Base-by-base conservation (phyloP, 2,797 vertebrate species). In the Sebastes minor region DNA sequence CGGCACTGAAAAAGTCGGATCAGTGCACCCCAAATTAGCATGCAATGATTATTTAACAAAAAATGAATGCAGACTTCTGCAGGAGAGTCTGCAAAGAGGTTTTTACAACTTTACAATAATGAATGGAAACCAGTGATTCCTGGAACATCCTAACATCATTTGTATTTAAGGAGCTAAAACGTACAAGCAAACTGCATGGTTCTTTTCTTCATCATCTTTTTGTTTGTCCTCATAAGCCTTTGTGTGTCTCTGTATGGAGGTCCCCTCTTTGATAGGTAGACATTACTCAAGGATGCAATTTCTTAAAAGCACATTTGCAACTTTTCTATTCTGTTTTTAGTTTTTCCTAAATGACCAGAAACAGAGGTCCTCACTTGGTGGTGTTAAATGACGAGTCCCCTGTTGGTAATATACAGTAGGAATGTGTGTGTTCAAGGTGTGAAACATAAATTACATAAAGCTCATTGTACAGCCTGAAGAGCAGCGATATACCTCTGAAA, bases 381-480 rank as follows among this genome's bases (percentile, higher is more conserved):
- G 56, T 59, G 59, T n/a, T 1, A 2, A 60, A 10, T 60, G 10
- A n/a, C 3, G 35, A 5, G 28, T 61, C 59, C 18, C 30, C 11
- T 22, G 20, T 13, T 22, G 30, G 20, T 35, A 13, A 13, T 33
- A 7, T 38, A 33, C 30, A 33, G 11, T 22, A 62, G 20, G 20
- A n/a, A 33, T 6, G n/a, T 62, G 57, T 42, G 57, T 67, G 60
- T 32, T 62, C 8, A 55, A 68, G 30, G 27, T 62, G n/a, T 46
- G 8, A 46, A 61, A 59, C n/a, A n/a, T 61, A 32, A 5, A 16
- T 53, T 14, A 22, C 23, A 20, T 59, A 2, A 7, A 62, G 69
- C 81, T 18, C 53, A 66, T 13, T 70, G 53, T 46, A 30, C 23
- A n/a, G 0, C 49, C 33, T 59, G 82, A 30, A 33, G 60, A 63